A percentile compares a stretch with the other conserved stretches of the same genome.
Conservation (phyloP, 2,888 invertebrate species). For the Acleris literana region DNA sequence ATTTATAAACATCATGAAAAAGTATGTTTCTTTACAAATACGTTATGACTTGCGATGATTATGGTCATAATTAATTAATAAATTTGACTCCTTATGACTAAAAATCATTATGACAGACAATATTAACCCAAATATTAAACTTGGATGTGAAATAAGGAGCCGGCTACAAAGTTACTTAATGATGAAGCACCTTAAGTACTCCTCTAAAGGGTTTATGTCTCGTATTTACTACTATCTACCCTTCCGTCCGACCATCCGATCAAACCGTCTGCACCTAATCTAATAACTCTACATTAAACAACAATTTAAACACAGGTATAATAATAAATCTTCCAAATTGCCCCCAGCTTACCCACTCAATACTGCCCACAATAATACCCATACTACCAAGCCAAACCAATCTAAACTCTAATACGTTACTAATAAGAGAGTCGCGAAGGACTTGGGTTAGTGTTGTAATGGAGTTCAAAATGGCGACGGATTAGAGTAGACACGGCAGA, state of each 20-base stretch:
- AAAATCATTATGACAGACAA: too few species aligned
- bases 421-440: conserved; percentile 41
- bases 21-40: background rate
- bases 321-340: conserved; percentile 74
- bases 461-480: conserved; percentile 63
- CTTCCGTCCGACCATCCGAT: background rate
- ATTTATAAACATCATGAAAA: too few species aligned
- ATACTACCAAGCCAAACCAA: conserved; percentile 34
- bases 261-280: conserved; percentile 55
- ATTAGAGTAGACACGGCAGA: conserved; percentile 61
- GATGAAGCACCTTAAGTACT: background rate
- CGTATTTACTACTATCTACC: background rate
- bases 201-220: background rate
- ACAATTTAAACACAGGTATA: conserved; percentile 76
- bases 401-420: conserved; percentile 38
- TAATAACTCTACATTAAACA: conserved; percentile 70
- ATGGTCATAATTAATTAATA: too few species aligned
- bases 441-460: conserved; percentile 47
- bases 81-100: too few species aligned
- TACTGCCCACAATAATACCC: conserved; percentile 48
- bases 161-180: background rate
- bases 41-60: too few species aligned
- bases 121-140: background rate
- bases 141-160: too few species aligned
- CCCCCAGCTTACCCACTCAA: conserved; percentile 59